Base-by-base conservation (phyloP, 2,797 vertebrate species). In the Smutsia temminckii region DNA sequence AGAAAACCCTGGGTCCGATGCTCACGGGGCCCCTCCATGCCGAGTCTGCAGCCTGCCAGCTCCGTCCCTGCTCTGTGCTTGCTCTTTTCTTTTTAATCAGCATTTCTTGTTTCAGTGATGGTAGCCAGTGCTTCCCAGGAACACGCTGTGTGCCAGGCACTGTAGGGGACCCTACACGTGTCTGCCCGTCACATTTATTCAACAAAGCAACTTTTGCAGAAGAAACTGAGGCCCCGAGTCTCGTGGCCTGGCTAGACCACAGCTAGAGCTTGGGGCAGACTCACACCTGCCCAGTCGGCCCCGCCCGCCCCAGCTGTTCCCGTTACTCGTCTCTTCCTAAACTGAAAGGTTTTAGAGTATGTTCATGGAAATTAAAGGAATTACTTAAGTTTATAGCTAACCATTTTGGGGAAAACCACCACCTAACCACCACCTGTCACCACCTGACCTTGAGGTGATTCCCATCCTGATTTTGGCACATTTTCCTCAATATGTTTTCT, bases 101-200 rank as follows among this genome's bases (percentile, higher is more conserved):
- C 18, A 5, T 72, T 64, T 27, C 20, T 64, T 37, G 23, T 40
- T 74, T 68, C 32, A 25, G 57, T 71, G 59, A 21, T 6, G 34
- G 64, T 29, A 20, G 34, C 27, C 6, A 11, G 34, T 42, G 5
- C 46, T 61, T 16, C 4, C 3, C 27, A 68, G 74, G 74, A 32
- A 20, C 51, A 9, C 12, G 7, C 40, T 3, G 0, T 12, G 21
- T 10, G 42, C 29, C 85, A 32, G 53, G 23, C 55, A 16, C 32
- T 3, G 0, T 6, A 0, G 18, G 11, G 77, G 53, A 32, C 34
- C 34, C 5, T 8, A 0, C 5, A 9, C 2, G 0, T 9, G 5
- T n/a, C 79, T 32, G 8, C 8, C 5, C 18, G 20, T 46, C 3
- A 1, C 25, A 11, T 57, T n/a, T 12, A 37, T 27, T 34, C 55